Conservation (phyloP, 2,113 vertebrate genomes). For the Baryphthengus martii region DNA sequence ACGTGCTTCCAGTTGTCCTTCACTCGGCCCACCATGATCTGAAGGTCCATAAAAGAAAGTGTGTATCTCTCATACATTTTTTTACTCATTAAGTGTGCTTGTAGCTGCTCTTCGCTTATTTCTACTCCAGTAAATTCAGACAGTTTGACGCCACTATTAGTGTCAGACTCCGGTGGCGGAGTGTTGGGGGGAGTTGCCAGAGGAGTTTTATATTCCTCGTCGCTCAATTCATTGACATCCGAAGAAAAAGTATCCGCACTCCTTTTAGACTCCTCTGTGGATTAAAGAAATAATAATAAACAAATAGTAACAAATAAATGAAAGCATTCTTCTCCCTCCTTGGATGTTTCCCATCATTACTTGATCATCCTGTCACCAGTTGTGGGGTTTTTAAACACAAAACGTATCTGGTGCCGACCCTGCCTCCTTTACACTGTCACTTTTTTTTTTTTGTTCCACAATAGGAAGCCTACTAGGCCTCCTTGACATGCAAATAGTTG, state of each 20-base stretch:
- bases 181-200: conserved; percentile 89
- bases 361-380: background rate
- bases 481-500: background rate
- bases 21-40: conserved; percentile 95
- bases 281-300: background rate
- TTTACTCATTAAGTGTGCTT: conserved; percentile 76
- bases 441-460: background rate
- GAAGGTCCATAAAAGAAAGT: conserved; percentile 92
- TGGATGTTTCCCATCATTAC: background rate
- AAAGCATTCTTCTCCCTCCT: background rate
- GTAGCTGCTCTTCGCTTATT: conserved; percentile 76
- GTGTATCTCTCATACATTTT: conserved; percentile 94
- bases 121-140: conserved; percentile 63
- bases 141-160: background rate
- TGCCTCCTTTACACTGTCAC: background rate
- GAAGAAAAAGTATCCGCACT: conserved; percentile 63
- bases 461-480: background rate
- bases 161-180: conserved; percentile 80
- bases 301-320: background rate
- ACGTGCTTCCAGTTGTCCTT: conserved; percentile 98
- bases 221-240: conserved; percentile 86
- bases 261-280: conserved; percentile 75
- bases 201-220: conserved; percentile 95
- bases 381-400: background rate
- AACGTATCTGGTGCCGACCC: background rate